Percentiles rank a stretch among this genome's conserved stretches.
phyloP scores from a whole-genome alignment of 92 coral and sea anemone genomes.

The Porites divaricata region DNA sequence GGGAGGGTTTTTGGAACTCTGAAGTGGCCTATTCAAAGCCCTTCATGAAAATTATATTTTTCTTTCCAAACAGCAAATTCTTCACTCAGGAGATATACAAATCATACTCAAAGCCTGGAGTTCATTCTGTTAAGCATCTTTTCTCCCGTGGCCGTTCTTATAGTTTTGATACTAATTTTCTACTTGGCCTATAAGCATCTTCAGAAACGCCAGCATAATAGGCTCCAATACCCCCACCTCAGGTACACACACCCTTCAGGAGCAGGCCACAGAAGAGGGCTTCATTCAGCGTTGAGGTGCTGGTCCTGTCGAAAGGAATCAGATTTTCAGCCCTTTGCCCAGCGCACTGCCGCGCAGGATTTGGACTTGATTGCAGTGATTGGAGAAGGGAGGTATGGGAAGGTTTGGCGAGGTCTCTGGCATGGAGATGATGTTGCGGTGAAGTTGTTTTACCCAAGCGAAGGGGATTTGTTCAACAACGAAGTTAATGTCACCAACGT shows the following conservation, averaged over 20 bases:
- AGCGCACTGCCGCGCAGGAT: conserved; percentile 92
- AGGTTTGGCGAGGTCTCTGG: conserved; percentile 88
- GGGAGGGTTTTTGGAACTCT: too few relatives aligned
- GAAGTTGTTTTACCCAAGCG: conserved; percentile 84
- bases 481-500: conserved; percentile 90
- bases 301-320: conserved; percentile 5
- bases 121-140: conserved; percentile 42
- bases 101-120: neutral
- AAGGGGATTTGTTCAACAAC: conserved; percentile 87
- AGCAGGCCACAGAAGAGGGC: neutral
- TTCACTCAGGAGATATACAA: neutral
- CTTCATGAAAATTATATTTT: neutral
- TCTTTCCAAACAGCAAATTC: conserved; percentile 5
- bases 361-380: conserved; percentile 81
- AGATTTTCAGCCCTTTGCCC: conserved; percentile 64
- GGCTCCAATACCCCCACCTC: conserved; percentile 24
- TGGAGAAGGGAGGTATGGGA: conserved; percentile 93
- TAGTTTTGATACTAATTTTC: conserved; percentile 15
- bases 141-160: conserved; percentile 35
- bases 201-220: conserved; percentile 20
- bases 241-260: conserved; percentile 12
- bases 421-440: conserved; percentile 96
- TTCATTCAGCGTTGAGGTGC: neutral
- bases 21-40: too few relatives aligned
- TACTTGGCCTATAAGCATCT: conserved; percentile 21